Conservation (phyloP, 2,113 vertebrate species). For the Piprites chloris region DNA sequence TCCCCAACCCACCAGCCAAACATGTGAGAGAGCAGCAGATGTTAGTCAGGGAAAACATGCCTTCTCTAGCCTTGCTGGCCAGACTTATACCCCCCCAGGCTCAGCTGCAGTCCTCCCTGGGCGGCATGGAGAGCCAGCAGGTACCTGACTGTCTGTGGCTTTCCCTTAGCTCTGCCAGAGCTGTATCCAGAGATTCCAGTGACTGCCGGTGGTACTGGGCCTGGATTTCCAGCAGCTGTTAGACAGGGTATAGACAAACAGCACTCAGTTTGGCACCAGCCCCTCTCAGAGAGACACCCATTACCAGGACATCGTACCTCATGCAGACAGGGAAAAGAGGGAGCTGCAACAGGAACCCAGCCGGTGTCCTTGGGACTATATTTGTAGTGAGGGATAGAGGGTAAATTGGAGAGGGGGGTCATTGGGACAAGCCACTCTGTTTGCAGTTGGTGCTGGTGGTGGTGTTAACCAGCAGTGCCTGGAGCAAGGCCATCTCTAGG, state of each 20-base stretch:
- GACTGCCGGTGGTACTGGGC: constrained; percentile 89
- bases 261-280: not conserved
- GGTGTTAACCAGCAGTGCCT: not conserved
- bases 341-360: not conserved
- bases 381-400: not conserved
- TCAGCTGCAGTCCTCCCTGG: constrained; percentile 8
- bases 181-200: constrained; percentile 79
- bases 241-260: not conserved
- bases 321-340: not conserved
- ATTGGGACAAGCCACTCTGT: not conserved
- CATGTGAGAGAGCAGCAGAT: not conserved
- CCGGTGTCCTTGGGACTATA: fast-evolving
- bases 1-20: not conserved
- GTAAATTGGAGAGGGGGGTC: not conserved
- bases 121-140: not conserved
- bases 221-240: constrained; percentile 91
- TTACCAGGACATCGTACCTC: not conserved
- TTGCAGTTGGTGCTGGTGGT: not conserved
- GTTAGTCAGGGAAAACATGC: not conserved
- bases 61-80: not conserved
- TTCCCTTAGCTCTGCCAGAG: constrained; percentile 86
- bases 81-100: fast-evolving
- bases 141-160: constrained; percentile 80
- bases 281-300: not conserved
- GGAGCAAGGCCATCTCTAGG: not conserved